phyloP scores from a whole-genome alignment of 2,113 vertebrate species.

The Forbesichthys agassizii region DNA sequence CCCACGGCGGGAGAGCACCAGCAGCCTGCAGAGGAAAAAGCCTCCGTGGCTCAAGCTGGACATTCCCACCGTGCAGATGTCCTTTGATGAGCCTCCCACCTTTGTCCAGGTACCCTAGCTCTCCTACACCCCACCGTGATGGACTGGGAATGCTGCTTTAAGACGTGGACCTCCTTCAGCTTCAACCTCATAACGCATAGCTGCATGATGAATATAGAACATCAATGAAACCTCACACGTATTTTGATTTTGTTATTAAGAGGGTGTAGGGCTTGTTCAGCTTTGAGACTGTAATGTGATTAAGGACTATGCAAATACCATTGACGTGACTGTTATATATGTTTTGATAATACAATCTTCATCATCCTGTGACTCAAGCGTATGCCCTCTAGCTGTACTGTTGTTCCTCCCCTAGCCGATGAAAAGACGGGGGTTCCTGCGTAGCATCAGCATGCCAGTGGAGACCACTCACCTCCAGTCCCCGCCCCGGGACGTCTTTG shows the following conservation, averaged over 20 bases:
- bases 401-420: slow-evolving; percentile 70
- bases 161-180: too few relatives aligned
- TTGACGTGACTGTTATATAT: too few relatives aligned
- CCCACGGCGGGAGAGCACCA: slow-evolving; percentile 86
- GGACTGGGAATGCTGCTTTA: too few relatives aligned
- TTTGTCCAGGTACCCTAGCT: slow-evolving; percentile 80
- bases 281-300: too few relatives aligned
- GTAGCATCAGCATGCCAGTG: slow-evolving; percentile 92
- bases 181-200: too few relatives aligned
- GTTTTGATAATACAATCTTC: too few relatives aligned
- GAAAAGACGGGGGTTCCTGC: slow-evolving; percentile 86
- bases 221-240: too few relatives aligned
- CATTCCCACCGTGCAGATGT: slow-evolving; percentile 79
- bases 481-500: slow-evolving; percentile 76
- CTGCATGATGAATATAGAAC: too few relatives aligned
- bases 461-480: slow-evolving; percentile 85
- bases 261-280: too few relatives aligned
- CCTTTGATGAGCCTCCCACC: slow-evolving; percentile 82
- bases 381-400: not conserved
- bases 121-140: not conserved
- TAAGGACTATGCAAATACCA: too few relatives aligned
- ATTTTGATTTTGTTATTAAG: too few relatives aligned
- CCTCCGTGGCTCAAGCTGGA: slow-evolving; percentile 95
- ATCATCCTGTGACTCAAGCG: too few relatives aligned
- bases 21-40: slow-evolving; percentile 97